A percentile compares a stretch with the other conserved stretches of the same genome.
Conservation (phyloP, 2,113 vertebrate species). For the Nannospalax galili region DNA sequence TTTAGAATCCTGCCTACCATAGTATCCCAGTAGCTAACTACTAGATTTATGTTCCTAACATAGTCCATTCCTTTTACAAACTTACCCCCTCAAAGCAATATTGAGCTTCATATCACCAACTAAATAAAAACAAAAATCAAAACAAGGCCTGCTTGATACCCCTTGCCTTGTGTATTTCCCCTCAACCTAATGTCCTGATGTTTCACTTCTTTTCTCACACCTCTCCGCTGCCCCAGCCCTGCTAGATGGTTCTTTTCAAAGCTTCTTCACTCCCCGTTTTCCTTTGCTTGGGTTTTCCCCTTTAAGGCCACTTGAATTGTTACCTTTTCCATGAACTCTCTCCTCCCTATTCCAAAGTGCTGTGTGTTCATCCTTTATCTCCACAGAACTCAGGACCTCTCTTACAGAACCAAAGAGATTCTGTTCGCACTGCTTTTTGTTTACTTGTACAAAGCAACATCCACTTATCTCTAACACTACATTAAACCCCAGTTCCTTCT, state of each 20-base stretch:
- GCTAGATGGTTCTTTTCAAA: not conserved
- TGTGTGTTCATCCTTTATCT: not conserved
- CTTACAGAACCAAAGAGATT: not conserved
- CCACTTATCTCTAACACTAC: not conserved
- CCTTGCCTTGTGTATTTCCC: not conserved
- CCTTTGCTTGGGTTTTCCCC: not conserved
- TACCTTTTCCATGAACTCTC: not conserved
- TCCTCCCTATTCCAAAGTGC: not conserved
- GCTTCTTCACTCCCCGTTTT: not conserved
- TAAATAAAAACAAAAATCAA: not conserved
- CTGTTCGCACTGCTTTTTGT: not conserved
- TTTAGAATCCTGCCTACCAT: not conserved
- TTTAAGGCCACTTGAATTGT: not conserved
- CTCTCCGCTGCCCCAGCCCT: not conserved
- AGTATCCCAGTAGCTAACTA: not conserved
- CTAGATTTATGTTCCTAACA: not conserved
- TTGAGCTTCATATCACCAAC: not conserved
- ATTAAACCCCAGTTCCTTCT: not conserved
- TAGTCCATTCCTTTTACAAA: not conserved
- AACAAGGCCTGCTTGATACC: not conserved
- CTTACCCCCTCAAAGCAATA: not conserved
- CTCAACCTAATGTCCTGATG: not conserved
- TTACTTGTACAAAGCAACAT: slow-evolving; percentile 41
- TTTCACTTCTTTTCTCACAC: not conserved
- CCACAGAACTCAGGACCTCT: not conserved